Percentiles rank a stretch among this genome's conserved stretches.
Evolutionary conservation across 1,140 invertebrate genomes (phyloP).

Genomic region (Drosophila serrata): DNA sequence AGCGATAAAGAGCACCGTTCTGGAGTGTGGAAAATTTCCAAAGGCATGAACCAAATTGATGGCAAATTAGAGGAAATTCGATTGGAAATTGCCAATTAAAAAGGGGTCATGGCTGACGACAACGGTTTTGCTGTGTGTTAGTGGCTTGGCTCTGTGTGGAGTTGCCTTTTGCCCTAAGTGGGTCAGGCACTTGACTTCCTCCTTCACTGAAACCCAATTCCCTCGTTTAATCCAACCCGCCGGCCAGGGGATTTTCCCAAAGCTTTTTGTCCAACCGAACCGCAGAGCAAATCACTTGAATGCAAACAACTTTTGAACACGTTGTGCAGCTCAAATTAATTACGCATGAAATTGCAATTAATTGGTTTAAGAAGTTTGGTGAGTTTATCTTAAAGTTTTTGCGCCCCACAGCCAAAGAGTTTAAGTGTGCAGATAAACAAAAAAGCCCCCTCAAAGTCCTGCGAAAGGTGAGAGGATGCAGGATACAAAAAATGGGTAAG

Average conservation of each 20-base stretch:
- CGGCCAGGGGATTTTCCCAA: neutral
- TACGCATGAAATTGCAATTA: conserved; percentile 82
- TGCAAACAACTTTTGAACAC: conserved; percentile 54
- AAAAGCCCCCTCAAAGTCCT: conserved; percentile 50
- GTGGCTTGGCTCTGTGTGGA: neutral
- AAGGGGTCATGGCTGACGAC: conserved; percentile 2
- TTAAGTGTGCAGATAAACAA: conserved; percentile 77
- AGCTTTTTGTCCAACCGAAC: conserved; percentile 6
- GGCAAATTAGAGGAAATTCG: conserved; percentile 63
- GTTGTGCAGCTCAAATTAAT: conserved; percentile 81
- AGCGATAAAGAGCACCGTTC: conserved; percentile 3
- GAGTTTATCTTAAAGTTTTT: conserved; percentile 78
- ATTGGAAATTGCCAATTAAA: conserved; percentile 52
- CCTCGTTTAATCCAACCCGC: conserved; percentile 6
- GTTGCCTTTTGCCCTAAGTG: conserved; percentile 26
- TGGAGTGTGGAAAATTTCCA: conserved; percentile 31
- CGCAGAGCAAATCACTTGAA: conserved; percentile 41
- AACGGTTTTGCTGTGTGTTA: neutral
- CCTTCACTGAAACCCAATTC: conserved; percentile 16
- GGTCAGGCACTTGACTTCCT: conserved; percentile 32
- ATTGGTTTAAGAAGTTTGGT: conserved; percentile 75
- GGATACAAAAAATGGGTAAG: conserved; percentile 28
- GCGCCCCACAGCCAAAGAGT: conserved; percentile 51
- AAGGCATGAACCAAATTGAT: conserved; percentile 43
- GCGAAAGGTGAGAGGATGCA: conserved; percentile 3